Evolutionary conservation across 2,888 invertebrate species (phyloP), one percentile per base, ranked within the genome.

Genomic region (Acrocera orbiculus): DNA sequence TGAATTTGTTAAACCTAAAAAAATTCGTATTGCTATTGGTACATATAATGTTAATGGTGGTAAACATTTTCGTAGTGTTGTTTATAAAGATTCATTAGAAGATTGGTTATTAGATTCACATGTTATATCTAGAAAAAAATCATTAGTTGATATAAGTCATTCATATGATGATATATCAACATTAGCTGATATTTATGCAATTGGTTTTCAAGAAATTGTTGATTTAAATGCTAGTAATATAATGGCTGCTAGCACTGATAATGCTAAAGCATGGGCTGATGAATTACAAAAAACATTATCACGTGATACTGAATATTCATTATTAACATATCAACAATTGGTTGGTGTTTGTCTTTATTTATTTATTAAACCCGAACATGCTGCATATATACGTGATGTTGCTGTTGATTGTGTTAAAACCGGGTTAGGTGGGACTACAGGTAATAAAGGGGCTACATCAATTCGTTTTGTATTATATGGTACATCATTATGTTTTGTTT

Each of bases 21-120:
- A 69, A 42, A 64, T 89, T 15, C 70, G 86, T 16, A 70, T 96
- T 5, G 80, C 85, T 31, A 76, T 90, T 34, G 96, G 92, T 11
- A 99, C 98, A 1, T 99, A 96, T 64, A 99, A 99, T 61, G 96
- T 99, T 0, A 99, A 99, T 61, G 98, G 98, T 25, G 98, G 98
- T 4, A 95, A 93, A 61, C 93, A 95, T 62, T 95, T 98, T 52
- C 74, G 92, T 44, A 93, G 90, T 58, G 79, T 98, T 34, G 95
- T 86, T 17, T 89, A 87, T 55, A 92, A 90, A 59, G 83, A 86
- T 56, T 76, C 85, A 2, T 59, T 90, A 23, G 70, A 82, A 10
- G 86, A 89, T 60, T 90, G 90, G 90, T 62, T 95, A 16, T 61
- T 93, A 27, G 92, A 93, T 58, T 79, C 83, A 27, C 77, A 76